phyloP scores from a whole-genome alignment of 1,140 invertebrate genomes.

The Matsumurasca onukii region DNA sequence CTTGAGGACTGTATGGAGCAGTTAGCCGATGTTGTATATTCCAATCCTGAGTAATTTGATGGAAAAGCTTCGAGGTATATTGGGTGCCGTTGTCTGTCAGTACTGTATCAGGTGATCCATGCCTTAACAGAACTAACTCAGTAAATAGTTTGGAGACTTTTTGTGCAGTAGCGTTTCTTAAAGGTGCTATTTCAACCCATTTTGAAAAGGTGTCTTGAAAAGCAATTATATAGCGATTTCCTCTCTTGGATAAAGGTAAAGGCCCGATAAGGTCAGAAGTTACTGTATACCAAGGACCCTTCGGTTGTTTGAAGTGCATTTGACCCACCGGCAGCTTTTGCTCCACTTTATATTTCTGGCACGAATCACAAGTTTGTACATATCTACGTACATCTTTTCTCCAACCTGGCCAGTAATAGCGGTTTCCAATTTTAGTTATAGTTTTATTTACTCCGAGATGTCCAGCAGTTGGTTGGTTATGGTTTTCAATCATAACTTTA shows the following conservation, averaged over 20 bases:
- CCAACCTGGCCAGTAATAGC: conserved; percentile 33
- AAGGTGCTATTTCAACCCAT: conserved; percentile 44
- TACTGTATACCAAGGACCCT: conserved; percentile 35
- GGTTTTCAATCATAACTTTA: conserved; percentile 37
- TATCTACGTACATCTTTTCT: conserved; percentile 38
- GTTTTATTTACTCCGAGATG: conserved; percentile 48
- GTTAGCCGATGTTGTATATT: conserved; percentile 13
- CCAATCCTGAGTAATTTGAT: conserved; percentile 13
- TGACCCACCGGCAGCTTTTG: conserved; percentile 1
- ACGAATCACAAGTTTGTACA: conserved; percentile 37
- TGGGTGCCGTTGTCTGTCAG: conserved; percentile 32
- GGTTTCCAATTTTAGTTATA: conserved; percentile 36
- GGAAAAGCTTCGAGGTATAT: conserved; percentile 8
- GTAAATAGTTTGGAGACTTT: neutral
- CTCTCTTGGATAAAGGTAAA: conserved; percentile 44
- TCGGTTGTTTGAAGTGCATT: neutral
- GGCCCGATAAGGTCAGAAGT: conserved; percentile 50
- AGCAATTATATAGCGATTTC: conserved; percentile 46
- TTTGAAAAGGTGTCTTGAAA: conserved; percentile 48
- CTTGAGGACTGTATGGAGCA: conserved; percentile 46
- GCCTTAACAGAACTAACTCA: conserved; percentile 15
- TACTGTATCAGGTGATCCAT: conserved; percentile 19
- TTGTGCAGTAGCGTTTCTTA: conserved; percentile 41
- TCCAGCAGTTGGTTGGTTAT: conserved; percentile 43
- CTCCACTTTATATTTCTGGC: conserved; percentile 21